Percentiles rank a stretch among this genome's conserved stretches.
Evolutionary conservation across 2,113 vertebrate species (phyloP).

Genomic region (Dipodomys spectabilis): DNA sequence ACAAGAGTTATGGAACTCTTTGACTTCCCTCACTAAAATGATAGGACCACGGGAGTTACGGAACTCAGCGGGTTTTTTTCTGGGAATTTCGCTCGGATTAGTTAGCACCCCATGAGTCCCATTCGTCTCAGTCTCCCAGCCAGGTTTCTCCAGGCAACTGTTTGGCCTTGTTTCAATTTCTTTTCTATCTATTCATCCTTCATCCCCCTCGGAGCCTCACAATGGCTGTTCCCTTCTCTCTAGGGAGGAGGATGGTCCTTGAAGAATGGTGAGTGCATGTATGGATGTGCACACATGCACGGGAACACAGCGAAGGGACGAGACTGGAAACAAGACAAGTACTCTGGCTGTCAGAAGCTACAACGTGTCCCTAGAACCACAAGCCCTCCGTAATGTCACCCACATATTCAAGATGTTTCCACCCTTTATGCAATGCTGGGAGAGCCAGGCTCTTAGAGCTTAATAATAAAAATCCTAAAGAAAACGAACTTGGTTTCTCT

Average conservation of each 20-base stretch:
- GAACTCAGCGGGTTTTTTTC: background rate
- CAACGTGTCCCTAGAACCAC: background rate
- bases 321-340: background rate
- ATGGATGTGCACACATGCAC: too few relatives aligned
- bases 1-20: background rate
- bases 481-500: conserved; percentile 54
- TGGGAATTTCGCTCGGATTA: conserved; percentile 1
- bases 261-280: background rate
- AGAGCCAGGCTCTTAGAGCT: background rate
- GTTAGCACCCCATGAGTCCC: background rate
- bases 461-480: background rate
- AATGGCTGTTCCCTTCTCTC: background rate
- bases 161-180: background rate
- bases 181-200: conserved; percentile 2
- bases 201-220: background rate
- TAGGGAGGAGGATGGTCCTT: background rate
- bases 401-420: conserved; percentile 57
- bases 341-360: background rate
- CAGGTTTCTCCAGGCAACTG: background rate
- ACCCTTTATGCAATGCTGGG: conserved; percentile 18
- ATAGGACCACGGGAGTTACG: background rate
- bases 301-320: background rate
- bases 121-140: background rate
- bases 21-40: background rate
- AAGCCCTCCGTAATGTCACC: conserved; percentile 33